A percentile compares a stretch with the other conserved stretches of the same genome.
Conservation (phyloP, 2,888 invertebrate species). For the Subacronicta megacephala region DNA sequence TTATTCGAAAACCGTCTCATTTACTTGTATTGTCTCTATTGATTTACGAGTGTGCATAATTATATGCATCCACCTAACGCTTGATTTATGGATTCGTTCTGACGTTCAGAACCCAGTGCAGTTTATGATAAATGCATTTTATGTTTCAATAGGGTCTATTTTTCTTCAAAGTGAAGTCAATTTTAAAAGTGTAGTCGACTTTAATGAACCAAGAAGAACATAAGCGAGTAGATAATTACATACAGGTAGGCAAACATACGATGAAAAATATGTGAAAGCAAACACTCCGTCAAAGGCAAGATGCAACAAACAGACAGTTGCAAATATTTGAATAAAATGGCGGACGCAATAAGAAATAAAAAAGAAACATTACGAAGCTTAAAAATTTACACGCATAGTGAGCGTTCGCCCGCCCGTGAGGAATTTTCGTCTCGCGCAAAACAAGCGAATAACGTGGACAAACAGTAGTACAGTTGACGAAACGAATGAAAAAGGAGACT, state of each 20-base stretch:
- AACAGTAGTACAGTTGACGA: conserved; percentile 82
- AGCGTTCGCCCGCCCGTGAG: conserved; percentile 76
- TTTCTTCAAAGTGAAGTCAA: conserved; percentile 6
- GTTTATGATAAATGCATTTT: not conserved
- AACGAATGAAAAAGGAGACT: conserved; percentile 81
- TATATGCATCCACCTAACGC: conserved; percentile 24
- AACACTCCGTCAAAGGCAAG: conserved; percentile 39
- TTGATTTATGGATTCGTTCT: conserved; percentile 18
- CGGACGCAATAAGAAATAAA: conserved; percentile 56
- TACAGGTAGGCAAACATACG: conserved; percentile 6
- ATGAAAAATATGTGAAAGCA: conserved; percentile 1
- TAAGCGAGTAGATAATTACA: not conserved
- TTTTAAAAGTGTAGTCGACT: too few relatives aligned
- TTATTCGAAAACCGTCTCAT: conserved; percentile 56
- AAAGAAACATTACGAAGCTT: conserved; percentile 75
- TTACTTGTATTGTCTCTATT: conserved; percentile 48
- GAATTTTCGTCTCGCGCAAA: conserved; percentile 67
- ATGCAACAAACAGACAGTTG: conserved; percentile 54
- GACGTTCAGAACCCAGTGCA: not conserved
- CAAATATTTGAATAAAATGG: conserved; percentile 71
- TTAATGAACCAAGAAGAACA: not conserved
- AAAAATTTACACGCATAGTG: conserved; percentile 85
- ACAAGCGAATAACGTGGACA: conserved; percentile 75
- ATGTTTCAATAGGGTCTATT: not conserved
- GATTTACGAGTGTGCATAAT: conserved; percentile 43